Evolutionary conservation across 2,888 invertebrate genomes (phyloP).

Genomic region (Epiblema foenella): DNA sequence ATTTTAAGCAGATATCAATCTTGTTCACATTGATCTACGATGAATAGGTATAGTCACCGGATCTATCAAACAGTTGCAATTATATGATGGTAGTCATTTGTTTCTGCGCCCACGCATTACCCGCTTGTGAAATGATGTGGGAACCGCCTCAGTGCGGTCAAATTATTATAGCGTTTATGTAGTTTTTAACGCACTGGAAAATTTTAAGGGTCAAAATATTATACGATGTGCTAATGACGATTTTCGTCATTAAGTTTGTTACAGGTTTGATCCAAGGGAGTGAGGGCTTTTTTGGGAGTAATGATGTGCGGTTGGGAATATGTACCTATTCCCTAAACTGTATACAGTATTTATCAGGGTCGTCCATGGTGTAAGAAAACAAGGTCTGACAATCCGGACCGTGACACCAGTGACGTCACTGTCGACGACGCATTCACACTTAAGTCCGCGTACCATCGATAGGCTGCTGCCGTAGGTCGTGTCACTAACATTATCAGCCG

Average conservation of each 20-base stretch:
- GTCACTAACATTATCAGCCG: too few species aligned
- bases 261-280: not conserved
- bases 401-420: too few species aligned
- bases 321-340: too few species aligned
- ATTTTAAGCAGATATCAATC: not conserved
- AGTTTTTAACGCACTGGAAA: conserved; percentile 2
- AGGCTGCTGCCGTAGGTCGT: too few species aligned
- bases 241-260: not conserved
- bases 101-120: conserved; percentile 25
- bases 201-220: not conserved
- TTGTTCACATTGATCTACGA: not conserved
- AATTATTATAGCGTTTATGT: conserved; percentile 1
- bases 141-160: conserved; percentile 12
- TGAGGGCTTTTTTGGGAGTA: too few species aligned
- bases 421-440: too few species aligned
- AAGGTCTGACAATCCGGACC: too few species aligned
- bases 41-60: conserved; percentile 9
- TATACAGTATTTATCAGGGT: too few species aligned
- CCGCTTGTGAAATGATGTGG: conserved; percentile 34
- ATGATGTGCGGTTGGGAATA: too few species aligned
- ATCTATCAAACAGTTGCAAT: conserved; percentile 28
- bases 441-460: too few species aligned
- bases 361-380: too few species aligned
- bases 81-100: conserved; percentile 35
- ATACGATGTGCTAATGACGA: too few species aligned